Evolutionary conservation across 2,113 vertebrate genomes (phyloP).

Genomic region (Campylomormyrus tamandua): DNA sequence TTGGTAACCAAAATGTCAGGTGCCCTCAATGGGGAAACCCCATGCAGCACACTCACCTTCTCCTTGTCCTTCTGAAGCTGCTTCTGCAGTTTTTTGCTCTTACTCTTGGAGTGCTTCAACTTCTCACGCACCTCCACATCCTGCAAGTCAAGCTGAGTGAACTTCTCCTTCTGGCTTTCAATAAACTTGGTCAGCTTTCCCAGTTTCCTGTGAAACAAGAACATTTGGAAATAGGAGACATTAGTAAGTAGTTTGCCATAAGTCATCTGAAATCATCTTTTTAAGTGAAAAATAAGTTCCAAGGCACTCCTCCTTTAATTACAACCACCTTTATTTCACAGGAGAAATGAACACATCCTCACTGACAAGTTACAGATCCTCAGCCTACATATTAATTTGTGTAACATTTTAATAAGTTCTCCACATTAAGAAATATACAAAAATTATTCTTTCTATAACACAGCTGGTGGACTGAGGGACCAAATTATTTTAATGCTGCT

Average conservation of each 20-base stretch:
- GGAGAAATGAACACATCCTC: background rate
- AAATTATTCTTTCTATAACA: background rate
- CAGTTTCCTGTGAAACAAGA: constrained; percentile 64
- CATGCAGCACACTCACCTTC: constrained; percentile 64
- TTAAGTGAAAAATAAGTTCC: constrained; percentile 6
- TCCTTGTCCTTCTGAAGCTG: constrained; percentile 88
- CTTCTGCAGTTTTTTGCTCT: constrained; percentile 82
- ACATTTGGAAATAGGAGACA: constrained; percentile 15
- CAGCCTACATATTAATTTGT: background rate
- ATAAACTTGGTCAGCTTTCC: constrained; percentile 76
- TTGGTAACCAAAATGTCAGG: background rate
- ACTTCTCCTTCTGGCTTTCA: constrained; percentile 83
- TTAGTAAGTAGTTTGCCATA: background rate
- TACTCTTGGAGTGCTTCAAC: constrained; percentile 81
- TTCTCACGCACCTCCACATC: constrained; percentile 92
- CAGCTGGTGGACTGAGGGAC: background rate
- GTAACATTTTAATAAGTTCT: background rate
- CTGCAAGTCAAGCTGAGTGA: constrained; percentile 84
- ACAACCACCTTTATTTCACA: background rate
- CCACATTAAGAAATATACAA: background rate
- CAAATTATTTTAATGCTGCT: background rate
- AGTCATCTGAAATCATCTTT: background rate
- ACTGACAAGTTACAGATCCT: background rate
- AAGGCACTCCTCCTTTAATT: constrained; percentile 6
- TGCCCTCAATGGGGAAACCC: background rate